Base-by-base conservation (phyloP, 2,797 vertebrate species). In the Morelia viridis region DNA sequence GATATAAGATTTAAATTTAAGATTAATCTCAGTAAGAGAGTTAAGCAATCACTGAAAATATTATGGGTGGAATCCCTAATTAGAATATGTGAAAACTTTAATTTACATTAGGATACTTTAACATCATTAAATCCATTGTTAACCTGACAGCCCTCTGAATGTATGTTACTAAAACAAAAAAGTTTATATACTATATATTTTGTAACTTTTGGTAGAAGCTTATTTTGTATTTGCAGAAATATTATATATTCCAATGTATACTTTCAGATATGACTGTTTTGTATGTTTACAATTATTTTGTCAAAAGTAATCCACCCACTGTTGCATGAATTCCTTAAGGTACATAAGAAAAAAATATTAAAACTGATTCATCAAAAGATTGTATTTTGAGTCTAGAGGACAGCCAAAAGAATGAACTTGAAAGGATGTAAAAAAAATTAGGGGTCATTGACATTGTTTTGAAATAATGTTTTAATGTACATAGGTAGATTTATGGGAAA, bases 221-320 rank as follows among this genome's bases (percentile, higher is more conserved):
- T 90, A 93, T 90, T 92, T 28, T 28, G 87, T 91, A 91, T 96
- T 90, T 89, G 62, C 88, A 9, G 28, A 93, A 92, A 92, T 93
- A 85, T 62, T 93, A 24, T 91, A 17, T 94, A 60, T 93, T 93
- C 22, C n/a, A 10, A 88, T 61, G 76, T 87, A 61, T 80, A 53
- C 26, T 85, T 26, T 85, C 76, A 89, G 41, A 86, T 28, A 46
- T 85, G 61, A 5, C 31, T 68, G 8, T 50, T 85, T 61, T 46
- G 24, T 87, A 41, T 83, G 58, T 88, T 86, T 89, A 56, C 64
- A 41, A 89, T 58, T 65, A 61, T 68, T 0, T 50, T 90, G 83
- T 50, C 46, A n/a, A 58, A 60, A 58, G 13, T 3, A 58, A 89
- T 87, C 5, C 5, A 46, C 57, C 35, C 19, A 56, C 7, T 53